These are phyloP conservation scores for Ophion ellenae DNA, from an alignment of 2,888 invertebrate genomes.

Conservation along the genomic window DNA sequence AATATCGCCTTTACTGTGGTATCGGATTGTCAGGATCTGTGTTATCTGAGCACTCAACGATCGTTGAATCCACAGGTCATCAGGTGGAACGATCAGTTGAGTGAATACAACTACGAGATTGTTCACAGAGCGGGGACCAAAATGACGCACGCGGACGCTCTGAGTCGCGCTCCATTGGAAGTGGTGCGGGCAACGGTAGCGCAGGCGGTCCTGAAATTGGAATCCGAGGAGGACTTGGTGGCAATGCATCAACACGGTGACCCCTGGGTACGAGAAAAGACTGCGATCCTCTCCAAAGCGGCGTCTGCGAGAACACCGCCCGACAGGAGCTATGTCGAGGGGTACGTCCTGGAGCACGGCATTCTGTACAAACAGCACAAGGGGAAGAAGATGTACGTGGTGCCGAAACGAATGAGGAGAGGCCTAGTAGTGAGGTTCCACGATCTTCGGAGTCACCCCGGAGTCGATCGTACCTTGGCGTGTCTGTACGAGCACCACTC, in stretches of 20 bases:
- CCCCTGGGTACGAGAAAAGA: not conserved
- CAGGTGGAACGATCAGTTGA: slow-evolving; percentile 17
- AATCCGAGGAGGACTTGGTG: slow-evolving; percentile 6
- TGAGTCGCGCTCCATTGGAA: slow-evolving; percentile 61
- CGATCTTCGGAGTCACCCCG: slow-evolving; percentile 22
- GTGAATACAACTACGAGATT: slow-evolving; percentile 61
- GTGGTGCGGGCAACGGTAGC: not conserved
- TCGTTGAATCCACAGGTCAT: slow-evolving; percentile 23
- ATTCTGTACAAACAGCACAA: slow-evolving; percentile 5
- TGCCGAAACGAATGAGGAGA: slow-evolving; percentile 5
- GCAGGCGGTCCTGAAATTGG: not conserved
- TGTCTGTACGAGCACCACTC: slow-evolving; percentile 13
- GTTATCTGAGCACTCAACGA: slow-evolving; percentile 31
- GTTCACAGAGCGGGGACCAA: slow-evolving; percentile 50
- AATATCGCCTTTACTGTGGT: slow-evolving; percentile 54
- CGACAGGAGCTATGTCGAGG: not conserved
- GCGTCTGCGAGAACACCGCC: not conserved
- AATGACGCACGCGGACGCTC: slow-evolving; percentile 67
- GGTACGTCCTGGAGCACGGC: not conserved
- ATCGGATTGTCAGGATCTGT: slow-evolving; percentile 15
- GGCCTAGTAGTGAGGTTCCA: not conserved
- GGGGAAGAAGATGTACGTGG: not conserved
- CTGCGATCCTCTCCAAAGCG: not conserved
- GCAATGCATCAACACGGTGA: slow-evolving; percentile 17
- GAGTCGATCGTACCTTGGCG: not conserved